phyloP scores from a whole-genome alignment of 2,797 vertebrate species.

The Xenentodon cancila region DNA sequence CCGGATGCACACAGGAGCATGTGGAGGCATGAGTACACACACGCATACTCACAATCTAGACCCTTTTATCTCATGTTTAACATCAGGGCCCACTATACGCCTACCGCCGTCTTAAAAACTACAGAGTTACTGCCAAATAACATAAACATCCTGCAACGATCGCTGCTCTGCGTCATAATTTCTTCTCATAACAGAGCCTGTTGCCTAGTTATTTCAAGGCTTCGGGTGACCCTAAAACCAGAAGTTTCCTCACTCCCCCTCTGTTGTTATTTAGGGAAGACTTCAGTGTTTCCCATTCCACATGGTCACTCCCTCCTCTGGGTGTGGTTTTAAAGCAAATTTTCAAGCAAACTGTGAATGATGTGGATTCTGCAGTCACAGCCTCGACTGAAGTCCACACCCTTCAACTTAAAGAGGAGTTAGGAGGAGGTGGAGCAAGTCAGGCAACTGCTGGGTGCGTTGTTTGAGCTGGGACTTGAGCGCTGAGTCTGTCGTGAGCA shows the following conservation, averaged over 20 bases:
- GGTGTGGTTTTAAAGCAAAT: slow-evolving; percentile 84
- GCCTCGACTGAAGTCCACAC: slow-evolving; percentile 77
- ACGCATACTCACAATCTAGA: slow-evolving; percentile 15
- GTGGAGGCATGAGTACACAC: slow-evolving; percentile 53
- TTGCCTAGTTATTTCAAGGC: slow-evolving; percentile 68
- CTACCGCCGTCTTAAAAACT: slow-evolving; percentile 60
- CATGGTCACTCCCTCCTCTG: slow-evolving; percentile 59
- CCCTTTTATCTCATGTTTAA: slow-evolving; percentile 70
- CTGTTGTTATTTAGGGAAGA: slow-evolving; percentile 84
- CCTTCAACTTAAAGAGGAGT: slow-evolving; percentile 74
- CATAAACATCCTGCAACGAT: slow-evolving; percentile 75
- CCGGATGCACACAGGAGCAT: slow-evolving; percentile 43
- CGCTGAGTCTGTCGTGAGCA: slow-evolving; percentile 49
- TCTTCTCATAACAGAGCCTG: slow-evolving; percentile 63
- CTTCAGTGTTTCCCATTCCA: slow-evolving; percentile 76
- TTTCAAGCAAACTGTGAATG: slow-evolving; percentile 86
- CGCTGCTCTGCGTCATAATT: slow-evolving; percentile 58
- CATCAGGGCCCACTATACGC: slow-evolving; percentile 60
- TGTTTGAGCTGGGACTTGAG: slow-evolving; percentile 64
- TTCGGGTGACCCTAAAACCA: slow-evolving; percentile 73
- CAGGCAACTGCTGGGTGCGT: slow-evolving; percentile 48
- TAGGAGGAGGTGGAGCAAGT: slow-evolving; percentile 81
- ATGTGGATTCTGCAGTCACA: slow-evolving; percentile 74
- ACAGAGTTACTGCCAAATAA: slow-evolving; percentile 59
- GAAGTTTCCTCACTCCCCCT: slow-evolving; percentile 76